Conservation (phyloP, 1,140 invertebrate genomes). For the Heliothis subflexa region DNA sequence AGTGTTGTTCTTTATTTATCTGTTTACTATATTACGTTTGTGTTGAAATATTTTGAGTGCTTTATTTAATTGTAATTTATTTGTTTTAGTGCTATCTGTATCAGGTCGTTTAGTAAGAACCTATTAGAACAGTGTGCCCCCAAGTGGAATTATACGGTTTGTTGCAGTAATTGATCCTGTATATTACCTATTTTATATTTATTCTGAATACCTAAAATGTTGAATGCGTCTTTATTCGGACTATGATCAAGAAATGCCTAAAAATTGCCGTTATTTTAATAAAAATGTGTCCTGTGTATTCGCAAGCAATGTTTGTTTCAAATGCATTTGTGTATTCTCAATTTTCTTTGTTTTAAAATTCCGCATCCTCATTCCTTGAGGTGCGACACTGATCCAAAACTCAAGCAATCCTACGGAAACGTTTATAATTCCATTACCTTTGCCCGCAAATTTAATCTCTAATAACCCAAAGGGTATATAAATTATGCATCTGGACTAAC, state of each 20-base stretch:
- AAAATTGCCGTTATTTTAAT: neutral
- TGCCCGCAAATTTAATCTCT: slow-evolving; percentile 32
- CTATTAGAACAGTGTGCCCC: too few species aligned
- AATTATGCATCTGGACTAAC: slow-evolving; percentile 55
- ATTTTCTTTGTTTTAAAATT: slow-evolving; percentile 7
- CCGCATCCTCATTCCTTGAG: neutral
- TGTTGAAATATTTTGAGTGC: too few species aligned
- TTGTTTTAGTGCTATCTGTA: too few species aligned
- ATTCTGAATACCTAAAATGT: neutral
- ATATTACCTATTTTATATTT: too few species aligned
- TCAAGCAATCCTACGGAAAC: neutral
- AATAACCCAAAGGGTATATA: slow-evolving; percentile 48
- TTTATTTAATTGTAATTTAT: too few species aligned
- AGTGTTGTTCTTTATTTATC: too few species aligned
- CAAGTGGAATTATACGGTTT: too few species aligned
- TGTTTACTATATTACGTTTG: too few species aligned
- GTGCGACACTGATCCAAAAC: neutral
- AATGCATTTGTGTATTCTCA: neutral
- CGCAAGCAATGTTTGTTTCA: neutral
- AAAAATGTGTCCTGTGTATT: neutral
- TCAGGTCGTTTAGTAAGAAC: too few species aligned
- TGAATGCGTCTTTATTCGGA: neutral
- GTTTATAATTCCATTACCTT: slow-evolving; percentile 33
- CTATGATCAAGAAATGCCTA: neutral
- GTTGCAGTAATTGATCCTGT: too few species aligned